These are phyloP conservation scores for Phacellophora camtschatica DNA, from an alignment of 30 jellyfish, hydroid and myxozoan genomes.

Conservation along the genomic window DNA sequence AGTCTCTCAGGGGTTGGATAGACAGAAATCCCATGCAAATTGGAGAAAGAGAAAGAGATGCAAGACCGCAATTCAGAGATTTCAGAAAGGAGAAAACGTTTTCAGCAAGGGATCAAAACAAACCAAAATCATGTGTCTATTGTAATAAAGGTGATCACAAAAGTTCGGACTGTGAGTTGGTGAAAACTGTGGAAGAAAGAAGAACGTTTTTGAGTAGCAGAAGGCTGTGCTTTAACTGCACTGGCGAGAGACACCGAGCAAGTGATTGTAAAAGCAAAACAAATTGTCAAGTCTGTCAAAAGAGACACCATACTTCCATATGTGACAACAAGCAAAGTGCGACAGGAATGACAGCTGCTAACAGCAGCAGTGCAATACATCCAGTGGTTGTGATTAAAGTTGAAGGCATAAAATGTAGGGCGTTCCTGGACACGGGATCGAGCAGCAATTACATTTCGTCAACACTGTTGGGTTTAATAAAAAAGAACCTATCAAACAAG, in stretches of 20 bases:
- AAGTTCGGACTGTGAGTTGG: constrained; percentile 43
- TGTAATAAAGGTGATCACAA: constrained; percentile 44
- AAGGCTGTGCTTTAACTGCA: constrained; percentile 58
- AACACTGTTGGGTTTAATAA: constrained; percentile 23
- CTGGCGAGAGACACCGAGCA: constrained; percentile 62
- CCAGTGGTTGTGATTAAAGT: constrained; percentile 34
- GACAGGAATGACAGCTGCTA: constrained; percentile 25
- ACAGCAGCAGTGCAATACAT: background rate
- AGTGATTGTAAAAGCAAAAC: constrained; percentile 43
- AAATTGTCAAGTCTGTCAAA: constrained; percentile 43
- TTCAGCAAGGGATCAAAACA: constrained; percentile 1
- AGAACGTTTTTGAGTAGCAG: constrained; percentile 16
- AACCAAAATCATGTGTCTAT: constrained; percentile 27
- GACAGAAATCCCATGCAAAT: constrained; percentile 47
- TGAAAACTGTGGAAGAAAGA: constrained; percentile 22
- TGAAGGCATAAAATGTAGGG: constrained; percentile 55
- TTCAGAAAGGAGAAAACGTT: constrained; percentile 31
- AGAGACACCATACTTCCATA: constrained; percentile 74
- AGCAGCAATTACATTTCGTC: constrained; percentile 48
- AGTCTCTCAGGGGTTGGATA: constrained; percentile 41
- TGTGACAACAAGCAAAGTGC: constrained; percentile 39
- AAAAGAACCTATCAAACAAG: constrained; percentile 55
- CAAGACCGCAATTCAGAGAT: background rate
- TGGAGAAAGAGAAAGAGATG: constrained; percentile 22
- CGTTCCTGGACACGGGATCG: constrained; percentile 49